Evolutionary conservation across 2,888 invertebrate genomes (phyloP), one percentile per base, ranked within the genome.

Genomic region (Cacoxenus indagator): DNA sequence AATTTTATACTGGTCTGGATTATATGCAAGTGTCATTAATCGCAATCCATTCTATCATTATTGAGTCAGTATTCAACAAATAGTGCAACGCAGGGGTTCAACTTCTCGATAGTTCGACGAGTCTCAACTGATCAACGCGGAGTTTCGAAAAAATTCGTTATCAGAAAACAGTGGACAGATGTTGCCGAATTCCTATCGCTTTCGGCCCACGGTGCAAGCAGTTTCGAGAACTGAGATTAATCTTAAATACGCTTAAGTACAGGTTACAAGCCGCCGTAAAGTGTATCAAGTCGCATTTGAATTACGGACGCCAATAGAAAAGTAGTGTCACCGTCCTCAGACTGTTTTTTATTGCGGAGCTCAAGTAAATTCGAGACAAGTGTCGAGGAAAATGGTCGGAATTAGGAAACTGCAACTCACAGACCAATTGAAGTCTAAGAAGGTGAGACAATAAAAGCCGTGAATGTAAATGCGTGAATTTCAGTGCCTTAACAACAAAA

Each of bases 281-380:
- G 43, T 61, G 43, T 43, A 61, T 61, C 61, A 61, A 61, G 24
- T 61, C 61, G 43, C 61, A 61, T 61, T 61, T 61, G 61, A 61
- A 29, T 61, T 43, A 43, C 43, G 43, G 17, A 61, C 61, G 61
- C 61, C 43, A 43, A 61, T 43, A 37, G 43, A 24, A 14, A 5
- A 59, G 61, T 43, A 59, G 5, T 6, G 24, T 46, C 4, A 48
- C 17, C 48, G 5, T 17, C 48, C 17, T 17, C 4, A 4, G 19
- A 19, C 48, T 48, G 19, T 48, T 48, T 48, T 48, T 48, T 9
- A 19, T 48, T 17, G 17, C 14, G 19, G 17, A 17, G 48, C 48
- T 48, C 48, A 48, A 17, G 8, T 48, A 19, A 19, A 48, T 48
- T 48, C 48, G 19, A 31, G 31, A 31, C 31, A 31, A 31, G 5